Evolutionary conservation across 2,113 vertebrate genomes (phyloP).

Genomic region (Albula glossodonta): DNA sequence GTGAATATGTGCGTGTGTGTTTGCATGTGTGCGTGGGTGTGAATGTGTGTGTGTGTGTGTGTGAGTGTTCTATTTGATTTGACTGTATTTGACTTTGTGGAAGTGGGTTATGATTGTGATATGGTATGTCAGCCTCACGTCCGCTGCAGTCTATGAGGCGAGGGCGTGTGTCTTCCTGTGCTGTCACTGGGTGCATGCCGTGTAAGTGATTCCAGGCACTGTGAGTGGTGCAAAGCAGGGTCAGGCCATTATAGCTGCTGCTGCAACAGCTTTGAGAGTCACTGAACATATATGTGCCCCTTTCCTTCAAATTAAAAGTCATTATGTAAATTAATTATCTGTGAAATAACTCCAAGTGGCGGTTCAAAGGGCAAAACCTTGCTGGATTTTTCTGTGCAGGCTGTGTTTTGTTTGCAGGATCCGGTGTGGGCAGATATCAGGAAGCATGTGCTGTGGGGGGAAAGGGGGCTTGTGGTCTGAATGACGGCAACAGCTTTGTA

Average conservation of each 20-base stretch:
- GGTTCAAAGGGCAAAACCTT: slow-evolving; percentile 30
- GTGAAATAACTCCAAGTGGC: slow-evolving; percentile 64
- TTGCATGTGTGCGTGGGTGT: neutral
- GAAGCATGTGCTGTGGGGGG: slow-evolving; percentile 16
- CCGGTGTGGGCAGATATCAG: slow-evolving; percentile 28
- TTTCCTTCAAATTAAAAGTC: slow-evolving; percentile 47
- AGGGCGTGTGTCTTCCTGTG: slow-evolving; percentile 56
- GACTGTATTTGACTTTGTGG: neutral
- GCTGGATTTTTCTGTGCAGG: neutral
- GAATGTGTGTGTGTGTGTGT: neutral
- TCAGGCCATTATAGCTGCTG: no score
- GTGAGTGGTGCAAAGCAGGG: neutral
- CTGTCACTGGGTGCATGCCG: slow-evolving; percentile 53
- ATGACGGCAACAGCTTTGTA: slow-evolving; percentile 32
- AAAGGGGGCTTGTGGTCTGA: slow-evolving; percentile 14
- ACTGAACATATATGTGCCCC: slow-evolving; percentile 30
- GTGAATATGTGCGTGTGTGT: neutral
- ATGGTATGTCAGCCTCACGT: neutral
- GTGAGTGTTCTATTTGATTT: neutral
- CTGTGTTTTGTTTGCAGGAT: slow-evolving; percentile 35
- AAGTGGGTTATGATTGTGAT: neutral
- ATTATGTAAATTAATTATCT: slow-evolving; percentile 75
- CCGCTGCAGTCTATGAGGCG: slow-evolving; percentile 4
- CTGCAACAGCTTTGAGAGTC: neutral
- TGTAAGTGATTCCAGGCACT: slow-evolving; percentile 65